Base-by-base conservation (phyloP, 2,113 vertebrate genomes). In the Oxyruncus cristatus region DNA sequence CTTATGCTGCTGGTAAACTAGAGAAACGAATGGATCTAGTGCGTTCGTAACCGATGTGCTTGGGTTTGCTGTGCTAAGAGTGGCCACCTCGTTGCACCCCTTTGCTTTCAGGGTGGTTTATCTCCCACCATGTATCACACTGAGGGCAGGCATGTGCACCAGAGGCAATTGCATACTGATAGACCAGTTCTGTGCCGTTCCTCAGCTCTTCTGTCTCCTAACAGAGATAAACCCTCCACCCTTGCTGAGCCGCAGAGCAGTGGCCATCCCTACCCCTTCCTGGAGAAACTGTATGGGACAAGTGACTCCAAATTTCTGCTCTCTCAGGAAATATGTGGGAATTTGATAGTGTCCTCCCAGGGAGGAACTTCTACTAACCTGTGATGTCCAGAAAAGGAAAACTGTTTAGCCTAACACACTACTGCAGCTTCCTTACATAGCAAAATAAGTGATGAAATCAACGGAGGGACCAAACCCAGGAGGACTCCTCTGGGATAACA, bases 221-320 rank as follows among this genome's bases (percentile, higher is more conserved):
- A 49, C 14, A 17, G 66, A 62, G 42, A 52, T 4, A 75, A 77
- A 20, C 5, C 35, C 33, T 59, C 33, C 44, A 21, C 16, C 33
- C 21, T 63, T 2, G 0, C 39, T 47, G 35, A 82, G 33, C 42
- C 0, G 1, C 0, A 0, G 26, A 35, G 7, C 4, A 3, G 7
- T 30, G 17, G 55, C 30, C 19, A 14, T 10, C 22, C 13, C 19
- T 33, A 14, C 15, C 21, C 26, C 28, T 55, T 67, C 39, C 65
- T 39, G 12, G 8, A 47, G 7, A 66, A 66, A 74, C 19, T 7
- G 11, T 3, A 26, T 12, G 32, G 41, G 27, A 35, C 20, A 73
- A 80, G 35, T 7, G 71, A 61, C 27, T 68, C 23, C 35, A 33
- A 47, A 27, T 30, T 67, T 41, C 66, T 56, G 35, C 30, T 49